phyloP scores from a whole-genome alignment of 2,797 vertebrate species.

The Momotus momota region DNA sequence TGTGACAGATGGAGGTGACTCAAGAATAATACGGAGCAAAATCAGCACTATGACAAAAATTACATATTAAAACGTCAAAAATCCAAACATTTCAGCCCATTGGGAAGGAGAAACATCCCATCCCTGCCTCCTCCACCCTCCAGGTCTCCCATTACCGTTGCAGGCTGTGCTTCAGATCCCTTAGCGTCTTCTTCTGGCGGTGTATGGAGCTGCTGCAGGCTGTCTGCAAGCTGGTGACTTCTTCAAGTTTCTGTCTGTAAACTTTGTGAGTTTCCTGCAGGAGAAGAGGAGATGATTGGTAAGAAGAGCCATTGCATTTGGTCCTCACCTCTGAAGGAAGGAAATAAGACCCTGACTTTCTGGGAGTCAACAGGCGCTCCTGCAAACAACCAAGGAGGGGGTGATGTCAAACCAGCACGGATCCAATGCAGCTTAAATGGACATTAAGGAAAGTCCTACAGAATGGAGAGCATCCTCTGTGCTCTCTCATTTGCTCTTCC shows the following conservation, averaged over 20 bases:
- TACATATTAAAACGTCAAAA: neutral
- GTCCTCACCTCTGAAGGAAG: neutral
- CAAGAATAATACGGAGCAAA: neutral
- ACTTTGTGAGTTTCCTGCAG: conserved; percentile 93
- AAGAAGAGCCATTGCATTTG: neutral
- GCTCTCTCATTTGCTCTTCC: neutral
- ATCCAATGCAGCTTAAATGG: neutral
- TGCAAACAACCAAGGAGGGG: neutral
- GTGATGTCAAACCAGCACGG: neutral
- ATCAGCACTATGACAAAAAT: neutral
- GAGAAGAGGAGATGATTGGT: neutral
- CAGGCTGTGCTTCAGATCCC: conserved; percentile 84
- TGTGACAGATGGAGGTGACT: neutral
- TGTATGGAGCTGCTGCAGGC: conserved; percentile 88
- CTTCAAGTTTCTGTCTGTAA: conserved; percentile 95
- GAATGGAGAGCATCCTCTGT: neutral
- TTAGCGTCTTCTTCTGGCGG: conserved; percentile 89
- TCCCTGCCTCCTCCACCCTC: neutral
- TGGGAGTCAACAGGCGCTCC: neutral
- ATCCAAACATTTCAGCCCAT: neutral
- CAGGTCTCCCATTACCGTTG: conserved; percentile 78
- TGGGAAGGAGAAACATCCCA: neutral
- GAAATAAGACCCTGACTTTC: neutral
- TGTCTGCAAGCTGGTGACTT: conserved; percentile 89
- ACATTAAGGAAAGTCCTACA: neutral